phyloP scores from a whole-genome alignment of 2,797 vertebrate species.

The Cottoperca gobio region DNA sequence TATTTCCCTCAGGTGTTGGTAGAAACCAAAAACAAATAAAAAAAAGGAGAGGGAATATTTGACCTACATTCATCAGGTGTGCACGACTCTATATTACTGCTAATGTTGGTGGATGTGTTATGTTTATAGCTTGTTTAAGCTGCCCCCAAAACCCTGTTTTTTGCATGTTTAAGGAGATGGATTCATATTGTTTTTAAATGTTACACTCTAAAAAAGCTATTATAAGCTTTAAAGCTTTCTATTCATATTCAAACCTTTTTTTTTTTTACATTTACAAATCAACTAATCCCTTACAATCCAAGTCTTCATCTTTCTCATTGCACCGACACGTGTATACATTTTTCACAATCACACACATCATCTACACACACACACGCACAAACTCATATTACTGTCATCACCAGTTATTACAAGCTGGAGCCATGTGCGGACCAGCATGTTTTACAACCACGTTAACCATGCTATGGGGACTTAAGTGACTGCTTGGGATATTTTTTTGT shows the following conservation, averaged over 20 bases:
- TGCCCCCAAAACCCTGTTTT: neutral
- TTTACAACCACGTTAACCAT: slow-evolving; percentile 78
- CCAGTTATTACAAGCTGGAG: slow-evolving; percentile 74
- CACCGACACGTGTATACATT: slow-evolving; percentile 25
- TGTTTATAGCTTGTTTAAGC: neutral
- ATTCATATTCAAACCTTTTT: neutral
- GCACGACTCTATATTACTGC: too few species aligned
- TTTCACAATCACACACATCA: slow-evolving; percentile 48
- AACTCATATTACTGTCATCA: slow-evolving; percentile 77
- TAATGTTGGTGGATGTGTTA: neutral
- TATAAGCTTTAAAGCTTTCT: neutral
- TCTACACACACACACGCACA: slow-evolving; percentile 35
- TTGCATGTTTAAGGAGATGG: neutral
- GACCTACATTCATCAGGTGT: neutral
- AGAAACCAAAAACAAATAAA: too few species aligned
- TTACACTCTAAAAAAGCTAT: neutral
- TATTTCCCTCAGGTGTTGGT: too few species aligned
- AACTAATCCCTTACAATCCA: slow-evolving; percentile 26
- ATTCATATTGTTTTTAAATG: neutral
- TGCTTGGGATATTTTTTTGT: slow-evolving; percentile 80
- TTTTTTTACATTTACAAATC: neutral
- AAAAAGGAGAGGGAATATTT: too few species aligned
- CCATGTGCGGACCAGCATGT: slow-evolving; percentile 70
- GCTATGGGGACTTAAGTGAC: slow-evolving; percentile 75
- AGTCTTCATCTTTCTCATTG: slow-evolving; percentile 13